Conservation (phyloP, 1,140 invertebrate species). For the Antheraea mylitta region DNA sequence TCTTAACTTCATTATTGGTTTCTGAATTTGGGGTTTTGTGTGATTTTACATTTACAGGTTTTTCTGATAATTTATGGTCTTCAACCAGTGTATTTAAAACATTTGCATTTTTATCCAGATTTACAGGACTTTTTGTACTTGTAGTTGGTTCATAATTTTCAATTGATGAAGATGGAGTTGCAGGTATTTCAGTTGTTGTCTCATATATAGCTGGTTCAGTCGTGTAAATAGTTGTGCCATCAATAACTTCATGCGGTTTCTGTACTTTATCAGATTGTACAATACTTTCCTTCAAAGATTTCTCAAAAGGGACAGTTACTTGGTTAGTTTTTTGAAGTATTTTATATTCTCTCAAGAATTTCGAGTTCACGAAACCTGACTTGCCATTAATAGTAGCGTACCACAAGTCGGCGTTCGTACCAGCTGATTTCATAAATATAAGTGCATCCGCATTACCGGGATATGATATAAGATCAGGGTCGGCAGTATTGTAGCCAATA, state of each 20-base stretch:
- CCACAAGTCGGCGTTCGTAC: slow-evolving; percentile 83
- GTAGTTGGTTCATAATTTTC: slow-evolving; percentile 21
- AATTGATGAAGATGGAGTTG: slow-evolving; percentile 8
- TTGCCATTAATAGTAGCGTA: slow-evolving; percentile 85
- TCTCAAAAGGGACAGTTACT: slow-evolving; percentile 43
- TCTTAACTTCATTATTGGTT: neutral
- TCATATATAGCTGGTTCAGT: slow-evolving; percentile 34
- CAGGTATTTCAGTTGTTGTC: slow-evolving; percentile 25
- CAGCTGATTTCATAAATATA: slow-evolving; percentile 87
- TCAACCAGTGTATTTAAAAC: slow-evolving; percentile 7
- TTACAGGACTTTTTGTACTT: slow-evolving; percentile 5
- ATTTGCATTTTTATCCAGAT: slow-evolving; percentile 17
- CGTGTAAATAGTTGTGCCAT: slow-evolving; percentile 69
- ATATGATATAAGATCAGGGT: slow-evolving; percentile 83
- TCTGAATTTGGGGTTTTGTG: neutral
- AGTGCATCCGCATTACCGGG: slow-evolving; percentile 80
- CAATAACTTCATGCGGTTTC: slow-evolving; percentile 65
- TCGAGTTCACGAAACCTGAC: slow-evolving; percentile 84
- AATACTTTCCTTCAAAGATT: slow-evolving; percentile 22
- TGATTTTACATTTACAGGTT: neutral
- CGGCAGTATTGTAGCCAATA: slow-evolving; percentile 79
- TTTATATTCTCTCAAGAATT: slow-evolving; percentile 73
- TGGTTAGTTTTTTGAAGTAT: slow-evolving; percentile 44
- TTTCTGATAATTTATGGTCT: neutral
- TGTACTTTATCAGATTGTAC: slow-evolving; percentile 63